Percentiles rank a stretch among this genome's conserved stretches.
These are phyloP conservation scores for Deroplatys truncata DNA, from an alignment of 2,888 invertebrate species.

Conservation along the genomic window DNA sequence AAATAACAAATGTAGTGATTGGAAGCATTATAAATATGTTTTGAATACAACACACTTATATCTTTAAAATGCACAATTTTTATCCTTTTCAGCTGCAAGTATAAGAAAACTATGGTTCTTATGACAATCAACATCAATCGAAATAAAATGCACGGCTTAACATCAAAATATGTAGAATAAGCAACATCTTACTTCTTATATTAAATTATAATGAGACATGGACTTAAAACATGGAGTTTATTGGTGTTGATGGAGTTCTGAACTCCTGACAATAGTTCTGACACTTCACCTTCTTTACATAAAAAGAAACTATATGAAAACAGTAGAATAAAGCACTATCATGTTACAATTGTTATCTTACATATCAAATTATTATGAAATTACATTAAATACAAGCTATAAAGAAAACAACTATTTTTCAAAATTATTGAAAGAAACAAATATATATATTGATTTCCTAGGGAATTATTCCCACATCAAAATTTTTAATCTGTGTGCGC, in stretches of 20 bases:
- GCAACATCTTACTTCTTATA: background rate
- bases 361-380: background rate
- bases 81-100: background rate
- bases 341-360: background rate
- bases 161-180: background rate
- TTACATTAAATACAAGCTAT: background rate
- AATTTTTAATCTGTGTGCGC: background rate
- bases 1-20: background rate
- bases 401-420: background rate
- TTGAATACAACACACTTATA: background rate
- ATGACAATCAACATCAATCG: background rate
- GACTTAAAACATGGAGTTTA: background rate
- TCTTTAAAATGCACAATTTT: background rate
- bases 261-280: background rate
- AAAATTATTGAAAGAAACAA: background rate
- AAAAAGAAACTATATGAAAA: background rate
- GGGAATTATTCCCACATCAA: background rate
- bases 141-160: background rate
- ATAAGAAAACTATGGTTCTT: background rate
- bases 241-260: background rate
- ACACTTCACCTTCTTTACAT: background rate
- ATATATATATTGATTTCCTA: background rate
- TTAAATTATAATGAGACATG: background rate
- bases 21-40: background rate
- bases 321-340: background rate